A percentile compares a stretch with the other conserved stretches of the same genome.
Conservation (phyloP, 2,113 vertebrate species). For the Solenodon paradoxus region DNA sequence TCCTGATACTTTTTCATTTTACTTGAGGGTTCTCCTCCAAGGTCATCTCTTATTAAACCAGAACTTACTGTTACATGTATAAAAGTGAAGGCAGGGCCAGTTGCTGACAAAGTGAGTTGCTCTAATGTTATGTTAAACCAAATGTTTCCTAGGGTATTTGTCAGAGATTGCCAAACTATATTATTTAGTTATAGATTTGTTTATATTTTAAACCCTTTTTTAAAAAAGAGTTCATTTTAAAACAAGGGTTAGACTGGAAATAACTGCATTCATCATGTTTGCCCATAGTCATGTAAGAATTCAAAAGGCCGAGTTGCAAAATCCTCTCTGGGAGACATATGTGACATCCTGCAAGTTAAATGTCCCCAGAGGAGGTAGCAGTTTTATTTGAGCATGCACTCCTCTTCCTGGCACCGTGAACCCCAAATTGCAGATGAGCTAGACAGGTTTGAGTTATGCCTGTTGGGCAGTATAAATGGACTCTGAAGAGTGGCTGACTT, state of each 20-base stretch:
- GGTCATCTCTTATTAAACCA: not conserved
- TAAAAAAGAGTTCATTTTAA: not conserved
- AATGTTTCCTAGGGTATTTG: not conserved
- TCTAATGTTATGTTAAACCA: too few species aligned
- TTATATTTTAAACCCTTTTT: not conserved
- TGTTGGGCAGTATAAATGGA: not conserved
- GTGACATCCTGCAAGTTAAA: not conserved
- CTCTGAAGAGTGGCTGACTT: constrained; percentile 56
- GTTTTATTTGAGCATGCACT: too few species aligned
- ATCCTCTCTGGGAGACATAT: too few species aligned
- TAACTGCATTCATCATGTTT: not conserved
- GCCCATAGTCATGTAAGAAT: too few species aligned
- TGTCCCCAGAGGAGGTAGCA: too few species aligned
- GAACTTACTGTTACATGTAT: accelerated
- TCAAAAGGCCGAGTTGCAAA: not conserved
- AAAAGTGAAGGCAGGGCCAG: not conserved
- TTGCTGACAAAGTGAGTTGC: accelerated
- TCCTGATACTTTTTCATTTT: constrained; percentile 47
- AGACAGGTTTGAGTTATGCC: not conserved
- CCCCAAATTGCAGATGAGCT: not conserved
- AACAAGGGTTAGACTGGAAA: not conserved
- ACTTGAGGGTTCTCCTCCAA: not conserved
- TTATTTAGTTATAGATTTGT: not conserved
- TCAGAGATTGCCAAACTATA: not conserved
- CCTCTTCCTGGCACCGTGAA: not conserved